phyloP scores from a whole-genome alignment of 2,113 vertebrate genomes.

The Paradisaea rubra region DNA sequence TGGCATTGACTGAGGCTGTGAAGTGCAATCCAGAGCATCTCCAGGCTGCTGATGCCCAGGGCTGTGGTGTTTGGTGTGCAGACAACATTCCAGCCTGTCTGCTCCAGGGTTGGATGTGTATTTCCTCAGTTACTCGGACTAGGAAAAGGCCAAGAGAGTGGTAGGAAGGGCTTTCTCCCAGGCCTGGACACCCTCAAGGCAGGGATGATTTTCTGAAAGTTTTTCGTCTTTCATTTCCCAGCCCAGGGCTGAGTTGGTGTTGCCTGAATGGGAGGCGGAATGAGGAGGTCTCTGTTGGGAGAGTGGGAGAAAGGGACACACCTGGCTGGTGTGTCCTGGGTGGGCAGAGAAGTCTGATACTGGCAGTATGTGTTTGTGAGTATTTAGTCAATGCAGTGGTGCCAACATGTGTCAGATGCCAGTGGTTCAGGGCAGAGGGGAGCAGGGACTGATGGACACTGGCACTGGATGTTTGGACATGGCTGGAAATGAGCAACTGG shows the following conservation, averaged over 20 bases:
- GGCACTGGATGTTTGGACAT: neutral
- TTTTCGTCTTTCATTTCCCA: neutral
- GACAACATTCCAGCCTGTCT: neutral
- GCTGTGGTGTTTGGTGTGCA: neutral
- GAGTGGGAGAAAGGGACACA: neutral
- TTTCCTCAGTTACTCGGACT: neutral
- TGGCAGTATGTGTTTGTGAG: neutral
- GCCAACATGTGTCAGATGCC: neutral
- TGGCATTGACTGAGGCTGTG: neutral
- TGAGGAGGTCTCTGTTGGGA: neutral
- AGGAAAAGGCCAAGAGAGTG: neutral
- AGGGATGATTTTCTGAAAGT: neutral
- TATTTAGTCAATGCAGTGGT: neutral
- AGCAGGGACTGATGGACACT: neutral
- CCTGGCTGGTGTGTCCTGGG: neutral
- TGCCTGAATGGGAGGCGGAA: neutral
- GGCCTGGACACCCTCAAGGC: neutral
- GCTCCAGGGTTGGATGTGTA: neutral
- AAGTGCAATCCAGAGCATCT: neutral
- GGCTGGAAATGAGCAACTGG: neutral
- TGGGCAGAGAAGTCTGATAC: too few relatives aligned
- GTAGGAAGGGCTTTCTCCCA: neutral
- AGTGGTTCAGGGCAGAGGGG: neutral
- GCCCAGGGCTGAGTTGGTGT: neutral
- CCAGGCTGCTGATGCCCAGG: neutral